Base-by-base conservation (phyloP, 2,888 invertebrate genomes). In the Branchipolynoe longqiensis region DNA sequence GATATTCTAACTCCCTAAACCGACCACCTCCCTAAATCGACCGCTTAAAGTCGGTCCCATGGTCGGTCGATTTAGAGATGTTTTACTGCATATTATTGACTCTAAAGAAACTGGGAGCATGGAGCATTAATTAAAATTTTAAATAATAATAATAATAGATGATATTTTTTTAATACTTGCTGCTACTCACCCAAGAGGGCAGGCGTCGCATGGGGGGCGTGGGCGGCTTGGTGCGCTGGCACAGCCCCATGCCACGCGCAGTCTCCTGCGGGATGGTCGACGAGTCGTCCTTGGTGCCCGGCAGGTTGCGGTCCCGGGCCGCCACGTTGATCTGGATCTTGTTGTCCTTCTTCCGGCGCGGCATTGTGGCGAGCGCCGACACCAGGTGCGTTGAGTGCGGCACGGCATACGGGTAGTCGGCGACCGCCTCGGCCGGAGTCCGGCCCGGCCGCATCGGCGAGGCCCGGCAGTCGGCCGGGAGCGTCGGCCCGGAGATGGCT, bases 141-240 rank as follows among this genome's bases (percentile, higher is more conserved):
- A n/a, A n/a, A n/a, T n/a, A n/a, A n/a, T n/a, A n/a, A n/a, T n/a
- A n/a, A n/a, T n/a, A n/a, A n/a, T n/a, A n/a, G n/a, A n/a, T n/a
- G n/a, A n/a, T n/a, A n/a, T n/a, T n/a, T n/a, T n/a, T n/a, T n/a
- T n/a, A n/a, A n/a, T n/a, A n/a, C n/a, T n/a, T n/a, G n/a, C n/a
- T n/a, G 8, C 6, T 41, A 86, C 88, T 87, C 86, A 91, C 98
- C 98, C 98, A 98, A 91, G 97, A 97, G 3, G 97, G 97, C 93
- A 97, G 97, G 92, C 98, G 95, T 93, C 98, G 98, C 84, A 98
- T 94, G 0, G 98, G 98, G 36, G 98, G 98, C 0, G 98, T 98
- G 22, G 98, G 98, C 0, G 98, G 97, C 88, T 96, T 94, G 81
- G 40, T 81, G 40, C 56, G 56, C n/a, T n/a, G n/a, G 33, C 31